Evolutionary conservation across 2,888 invertebrate species (phyloP).

Genomic region (Tribolium freemani): DNA sequence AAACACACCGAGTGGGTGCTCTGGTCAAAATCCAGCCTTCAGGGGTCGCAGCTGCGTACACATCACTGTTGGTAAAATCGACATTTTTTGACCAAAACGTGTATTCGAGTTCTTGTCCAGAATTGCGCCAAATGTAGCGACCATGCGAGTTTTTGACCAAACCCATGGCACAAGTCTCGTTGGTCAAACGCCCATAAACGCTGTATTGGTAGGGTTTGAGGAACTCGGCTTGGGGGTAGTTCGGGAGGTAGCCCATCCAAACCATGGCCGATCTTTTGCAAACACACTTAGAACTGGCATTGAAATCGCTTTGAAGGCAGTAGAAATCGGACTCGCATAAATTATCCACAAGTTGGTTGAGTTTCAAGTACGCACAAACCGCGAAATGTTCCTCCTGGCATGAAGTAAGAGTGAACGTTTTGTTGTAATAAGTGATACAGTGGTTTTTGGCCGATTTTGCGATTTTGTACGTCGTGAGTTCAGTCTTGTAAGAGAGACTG

Average conservation of each 20-base stretch:
- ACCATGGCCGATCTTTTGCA: slow-evolving; percentile 42
- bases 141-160: slow-evolving; percentile 10
- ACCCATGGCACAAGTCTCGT: slow-evolving; percentile 46
- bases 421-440: slow-evolving; percentile 42
- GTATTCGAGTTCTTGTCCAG: slow-evolving; percentile 27
- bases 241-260: neutral
- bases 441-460: slow-evolving; percentile 45
- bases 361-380: slow-evolving; percentile 53
- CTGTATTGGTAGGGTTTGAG: slow-evolving; percentile 54
- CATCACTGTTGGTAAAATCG: slow-evolving; percentile 7
- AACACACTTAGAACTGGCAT: slow-evolving; percentile 52
- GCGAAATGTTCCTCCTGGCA: slow-evolving; percentile 51
- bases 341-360: slow-evolving; percentile 40
- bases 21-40: slow-evolving; percentile 28
- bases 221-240: slow-evolving; percentile 48
- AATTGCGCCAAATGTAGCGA: slow-evolving; percentile 42
- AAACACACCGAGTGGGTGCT: neutral
- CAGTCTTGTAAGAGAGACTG: neutral
- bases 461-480: neutral
- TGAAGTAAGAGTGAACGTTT: slow-evolving; percentile 30
- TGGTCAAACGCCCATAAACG: slow-evolving; percentile 43
- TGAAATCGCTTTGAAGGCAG: slow-evolving; percentile 50
- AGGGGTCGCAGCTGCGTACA: slow-evolving; percentile 10
- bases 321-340: neutral
- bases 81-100: slow-evolving; percentile 26